Conservation (phyloP, 2,888 invertebrate species). For the Ptycholaimellus sp. region DNA sequence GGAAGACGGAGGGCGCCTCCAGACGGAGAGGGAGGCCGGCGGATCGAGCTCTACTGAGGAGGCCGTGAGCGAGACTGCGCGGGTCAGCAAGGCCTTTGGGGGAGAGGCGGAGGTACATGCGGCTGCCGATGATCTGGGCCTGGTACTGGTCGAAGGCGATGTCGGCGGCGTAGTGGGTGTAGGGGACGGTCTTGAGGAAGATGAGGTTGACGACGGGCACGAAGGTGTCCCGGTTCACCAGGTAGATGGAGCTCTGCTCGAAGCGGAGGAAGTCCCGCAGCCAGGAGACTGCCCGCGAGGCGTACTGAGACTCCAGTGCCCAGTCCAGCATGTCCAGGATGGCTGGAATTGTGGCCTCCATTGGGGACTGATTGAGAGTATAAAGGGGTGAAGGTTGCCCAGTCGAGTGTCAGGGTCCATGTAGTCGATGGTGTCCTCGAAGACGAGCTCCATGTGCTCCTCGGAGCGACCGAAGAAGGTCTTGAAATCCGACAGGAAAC, state of each 20-base stretch:
- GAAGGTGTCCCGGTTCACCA: constrained; percentile 17
- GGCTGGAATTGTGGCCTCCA: too few relatives aligned
- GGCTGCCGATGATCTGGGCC: constrained; percentile 13
- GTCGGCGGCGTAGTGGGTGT: constrained; percentile 16
- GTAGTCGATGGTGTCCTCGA: constrained; percentile 3
- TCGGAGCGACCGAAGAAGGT: constrained; percentile 2
- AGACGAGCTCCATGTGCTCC: constrained; percentile 3
- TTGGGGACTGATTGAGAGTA: too few relatives aligned
- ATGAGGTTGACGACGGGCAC: constrained; percentile 22
- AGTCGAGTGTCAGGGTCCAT: not conserved
- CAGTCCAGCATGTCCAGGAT: constrained; percentile 2
- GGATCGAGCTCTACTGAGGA: constrained; percentile 11
- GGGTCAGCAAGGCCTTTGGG: constrained; percentile 15
- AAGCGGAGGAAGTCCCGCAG: constrained; percentile 21
- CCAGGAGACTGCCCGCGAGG: constrained; percentile 18
- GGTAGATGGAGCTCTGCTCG: constrained; percentile 18
- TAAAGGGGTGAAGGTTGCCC: too few relatives aligned
- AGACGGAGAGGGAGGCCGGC: constrained; percentile 15
- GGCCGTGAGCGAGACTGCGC: too few relatives aligned
- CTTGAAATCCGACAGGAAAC: constrained; percentile 1
- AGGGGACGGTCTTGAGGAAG: constrained; percentile 17
- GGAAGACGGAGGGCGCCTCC: constrained; percentile 16
- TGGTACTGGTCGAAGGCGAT: constrained; percentile 17
- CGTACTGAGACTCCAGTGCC: constrained; percentile 14
- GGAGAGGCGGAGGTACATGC: constrained; percentile 22